phyloP scores from a whole-genome alignment of 2,797 vertebrate species.

The Platalea minor region DNA sequence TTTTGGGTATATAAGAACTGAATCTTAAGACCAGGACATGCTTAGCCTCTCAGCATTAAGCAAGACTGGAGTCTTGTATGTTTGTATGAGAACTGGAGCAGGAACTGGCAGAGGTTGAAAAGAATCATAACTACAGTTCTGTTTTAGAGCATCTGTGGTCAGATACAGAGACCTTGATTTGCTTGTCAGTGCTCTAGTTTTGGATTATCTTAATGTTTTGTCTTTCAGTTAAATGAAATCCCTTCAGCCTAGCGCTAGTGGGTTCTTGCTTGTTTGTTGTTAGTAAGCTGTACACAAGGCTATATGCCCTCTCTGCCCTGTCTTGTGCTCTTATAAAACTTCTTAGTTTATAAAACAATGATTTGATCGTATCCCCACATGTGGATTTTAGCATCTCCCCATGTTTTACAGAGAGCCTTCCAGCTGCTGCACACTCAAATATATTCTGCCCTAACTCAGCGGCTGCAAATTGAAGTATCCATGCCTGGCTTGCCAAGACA shows the following conservation, averaged over 20 bases:
- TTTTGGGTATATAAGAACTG: neutral
- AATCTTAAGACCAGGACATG: neutral
- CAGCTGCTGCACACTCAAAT: neutral
- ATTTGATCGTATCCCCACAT: neutral
- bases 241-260: neutral
- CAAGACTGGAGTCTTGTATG: neutral
- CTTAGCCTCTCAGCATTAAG: neutral
- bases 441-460: neutral
- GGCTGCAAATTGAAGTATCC: neutral
- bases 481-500: neutral
- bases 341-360: neutral
- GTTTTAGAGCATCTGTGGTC: neutral
- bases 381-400: neutral
- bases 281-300: neutral
- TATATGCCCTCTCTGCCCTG: neutral
- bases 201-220: neutral
- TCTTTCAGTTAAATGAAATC: neutral
- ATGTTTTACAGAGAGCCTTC: neutral
- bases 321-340: neutral
- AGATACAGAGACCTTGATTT: neutral
- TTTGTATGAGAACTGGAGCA: neutral
- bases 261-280: neutral
- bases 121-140: neutral
- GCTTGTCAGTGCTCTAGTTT: neutral
- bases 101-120: neutral